A percentile compares a stretch with the other conserved stretches of the same genome.
phyloP scores from a whole-genome alignment of 2,888 invertebrate genomes.

The Uropetala carovei region DNA sequence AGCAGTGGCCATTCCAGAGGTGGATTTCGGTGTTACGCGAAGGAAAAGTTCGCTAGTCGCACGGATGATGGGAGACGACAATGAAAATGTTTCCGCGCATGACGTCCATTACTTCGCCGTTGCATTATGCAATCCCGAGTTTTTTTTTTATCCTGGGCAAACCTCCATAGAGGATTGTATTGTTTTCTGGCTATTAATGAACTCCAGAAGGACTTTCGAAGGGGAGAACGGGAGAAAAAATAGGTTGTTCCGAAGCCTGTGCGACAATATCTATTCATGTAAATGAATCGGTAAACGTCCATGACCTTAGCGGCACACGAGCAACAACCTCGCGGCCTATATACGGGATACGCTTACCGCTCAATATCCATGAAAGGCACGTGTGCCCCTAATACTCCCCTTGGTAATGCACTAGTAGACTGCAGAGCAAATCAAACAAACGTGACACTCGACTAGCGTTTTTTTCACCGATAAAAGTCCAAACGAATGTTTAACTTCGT shows the following conservation, averaged over 20 bases:
- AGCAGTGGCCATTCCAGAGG: not conserved
- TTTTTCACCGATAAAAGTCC: too few relatives aligned
- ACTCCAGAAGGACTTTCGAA: too few relatives aligned
- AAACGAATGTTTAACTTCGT: too few relatives aligned
- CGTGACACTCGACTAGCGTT: not conserved
- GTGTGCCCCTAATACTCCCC: not conserved
- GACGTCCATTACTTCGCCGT: not conserved
- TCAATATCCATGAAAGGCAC: not conserved
- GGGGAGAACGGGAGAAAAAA: too few relatives aligned
- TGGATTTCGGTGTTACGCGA: conserved; percentile 5
- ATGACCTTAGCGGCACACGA: not conserved
- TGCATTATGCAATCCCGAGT: too few relatives aligned
- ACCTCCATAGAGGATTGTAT: too few relatives aligned
- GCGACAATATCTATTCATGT: not conserved
- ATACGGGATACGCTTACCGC: not conserved
- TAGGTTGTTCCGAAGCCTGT: too few relatives aligned
- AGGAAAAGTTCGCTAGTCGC: not conserved
- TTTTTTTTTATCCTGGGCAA: too few relatives aligned
- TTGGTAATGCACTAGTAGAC: not conserved
- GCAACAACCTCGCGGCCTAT: conserved; percentile 1
- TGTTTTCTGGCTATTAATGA: too few relatives aligned
- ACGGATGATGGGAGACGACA: not conserved
- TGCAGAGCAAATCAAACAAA: not conserved
- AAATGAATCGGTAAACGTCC: not conserved
- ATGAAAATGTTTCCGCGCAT: not conserved